Percentiles rank a stretch among this genome's conserved stretches.
phyloP scores from a whole-genome alignment of 1,140 invertebrate genomes.

The Saccostrea cuccullata region DNA sequence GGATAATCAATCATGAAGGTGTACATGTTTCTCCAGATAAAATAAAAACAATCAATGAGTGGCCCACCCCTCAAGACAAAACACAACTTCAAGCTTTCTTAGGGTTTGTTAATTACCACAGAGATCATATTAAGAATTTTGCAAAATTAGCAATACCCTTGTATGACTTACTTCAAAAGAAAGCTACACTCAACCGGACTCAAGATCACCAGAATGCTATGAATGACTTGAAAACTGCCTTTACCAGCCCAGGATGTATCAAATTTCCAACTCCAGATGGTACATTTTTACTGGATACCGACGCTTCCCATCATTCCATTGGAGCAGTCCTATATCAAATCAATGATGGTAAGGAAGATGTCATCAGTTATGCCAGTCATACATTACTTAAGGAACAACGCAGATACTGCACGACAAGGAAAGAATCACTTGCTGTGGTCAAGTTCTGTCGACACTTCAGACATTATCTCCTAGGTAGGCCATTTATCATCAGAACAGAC shows the following conservation, averaged over 20 bases:
- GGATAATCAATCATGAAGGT: neutral
- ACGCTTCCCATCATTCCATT: slow-evolving; percentile 32
- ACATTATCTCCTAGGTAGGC: neutral
- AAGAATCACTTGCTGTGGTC: neutral
- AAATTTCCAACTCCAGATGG: neutral
- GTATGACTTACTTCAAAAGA: neutral
- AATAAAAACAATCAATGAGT: neutral
- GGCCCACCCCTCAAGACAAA: neutral
- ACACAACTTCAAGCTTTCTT: neutral
- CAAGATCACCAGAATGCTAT: slow-evolving; percentile 32
- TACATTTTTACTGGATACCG: slow-evolving; percentile 23
- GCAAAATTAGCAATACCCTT: slow-evolving; percentile 4
- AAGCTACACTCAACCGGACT: neutral
- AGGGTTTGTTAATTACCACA: slow-evolving; percentile 48
- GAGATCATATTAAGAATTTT: slow-evolving; percentile 41
- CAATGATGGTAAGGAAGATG: slow-evolving; percentile 22
- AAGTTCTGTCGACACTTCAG: neutral
- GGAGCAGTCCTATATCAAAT: neutral
- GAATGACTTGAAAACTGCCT: neutral
- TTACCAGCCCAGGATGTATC: neutral
- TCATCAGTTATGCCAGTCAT: slow-evolving; percentile 12
- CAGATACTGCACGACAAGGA: neutral
- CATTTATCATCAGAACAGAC: neutral
- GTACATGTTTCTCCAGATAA: neutral
- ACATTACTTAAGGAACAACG: neutral